Evolutionary conservation across 30 jellyfish, hydroid and myxozoan species (phyloP), one percentile per base, ranked within the genome.

Genomic region (Catostylus mosaicus): DNA sequence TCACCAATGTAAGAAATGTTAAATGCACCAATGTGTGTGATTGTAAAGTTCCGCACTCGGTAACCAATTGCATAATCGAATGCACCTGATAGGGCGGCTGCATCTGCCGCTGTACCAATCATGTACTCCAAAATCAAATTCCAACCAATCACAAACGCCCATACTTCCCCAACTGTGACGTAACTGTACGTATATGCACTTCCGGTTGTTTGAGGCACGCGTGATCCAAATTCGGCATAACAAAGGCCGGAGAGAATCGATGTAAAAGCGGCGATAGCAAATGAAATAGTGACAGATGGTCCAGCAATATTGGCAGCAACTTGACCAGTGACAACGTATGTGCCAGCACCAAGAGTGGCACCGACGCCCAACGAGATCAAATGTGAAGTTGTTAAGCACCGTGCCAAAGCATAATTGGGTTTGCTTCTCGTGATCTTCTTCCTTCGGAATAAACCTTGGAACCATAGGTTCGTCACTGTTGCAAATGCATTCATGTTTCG

Each of bases 81-180:
- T 30, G 98, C 93, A 20, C 98, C 99, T 18, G 98, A 90, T 51
- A 95, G 73, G 18, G 99, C 99, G 31, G 99, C 97, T 3, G 99
- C 99, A 46, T 95, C 99, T 2, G 99, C 99, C 1, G 99, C 99
- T 63, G 99, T 95, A 16, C 99, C 99, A 72, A 95, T 95, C 99
- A 95, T 95, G 61, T 95, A 95, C 90, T 95, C 99, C 33, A 95
- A 47, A 29, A 95, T 83, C 70, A 95, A 72, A 82, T 95, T 95
- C 99, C 99, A 95, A 36, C 99, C 99, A 86, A 95, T 95, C 66
- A 95, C 90, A 89, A 95, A 95, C 56, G 99, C 99, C 98, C 98
- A 95, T 29, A 95, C 84, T 73, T 95, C 99, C 20, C 99, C 99
- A 7, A 95, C 98, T 0, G 99, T 91, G 75, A 95, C 99, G 73